Percentiles rank a stretch among this genome's conserved stretches.
Evolutionary conservation across 2,888 invertebrate species (phyloP).

Genomic region (Caenorhabditis becei): DNA sequence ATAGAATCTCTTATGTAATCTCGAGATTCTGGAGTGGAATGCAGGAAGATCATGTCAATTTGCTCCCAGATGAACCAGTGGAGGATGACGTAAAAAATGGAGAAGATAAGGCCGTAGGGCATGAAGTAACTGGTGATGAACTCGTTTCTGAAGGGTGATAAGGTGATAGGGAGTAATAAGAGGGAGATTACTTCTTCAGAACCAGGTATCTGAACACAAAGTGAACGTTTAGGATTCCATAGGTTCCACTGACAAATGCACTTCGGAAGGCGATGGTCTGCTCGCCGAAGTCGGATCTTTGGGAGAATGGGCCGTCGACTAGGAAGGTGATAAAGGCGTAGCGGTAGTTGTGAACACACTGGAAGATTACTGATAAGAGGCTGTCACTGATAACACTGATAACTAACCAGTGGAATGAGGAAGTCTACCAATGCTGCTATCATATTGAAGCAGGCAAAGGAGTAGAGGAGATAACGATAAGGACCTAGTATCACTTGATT

Average conservation of each 20-base stretch:
- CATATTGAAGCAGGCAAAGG: slow-evolving; percentile 25
- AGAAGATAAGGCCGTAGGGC: too few species aligned
- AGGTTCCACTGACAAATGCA: background rate
- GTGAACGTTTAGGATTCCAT: background rate
- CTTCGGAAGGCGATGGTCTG: background rate
- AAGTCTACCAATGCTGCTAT: slow-evolving; percentile 2
- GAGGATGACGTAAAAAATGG: too few species aligned
- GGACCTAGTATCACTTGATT: slow-evolving; percentile 14
- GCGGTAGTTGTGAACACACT: slow-evolving; percentile 18
- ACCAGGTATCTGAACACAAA: background rate
- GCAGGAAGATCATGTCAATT: too few species aligned
- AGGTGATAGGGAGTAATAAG: background rate
- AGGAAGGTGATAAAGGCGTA: slow-evolving; percentile 27
- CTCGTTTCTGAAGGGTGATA: too few species aligned
- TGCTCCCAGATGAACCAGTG: too few species aligned
- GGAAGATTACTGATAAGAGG: background rate
- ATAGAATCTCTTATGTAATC: too few species aligned
- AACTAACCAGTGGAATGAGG: slow-evolving; percentile 20
- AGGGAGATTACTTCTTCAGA: too few species aligned
- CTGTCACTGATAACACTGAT: too few species aligned
- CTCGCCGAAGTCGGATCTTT: slow-evolving; percentile 1
- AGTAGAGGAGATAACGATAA: slow-evolving; percentile 22
- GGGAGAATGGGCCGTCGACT: slow-evolving; percentile 10
- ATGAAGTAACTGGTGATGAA: too few species aligned
- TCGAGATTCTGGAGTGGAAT: too few species aligned